phyloP scores from a whole-genome alignment of 2,113 vertebrate genomes.

The Athene noctua region DNA sequence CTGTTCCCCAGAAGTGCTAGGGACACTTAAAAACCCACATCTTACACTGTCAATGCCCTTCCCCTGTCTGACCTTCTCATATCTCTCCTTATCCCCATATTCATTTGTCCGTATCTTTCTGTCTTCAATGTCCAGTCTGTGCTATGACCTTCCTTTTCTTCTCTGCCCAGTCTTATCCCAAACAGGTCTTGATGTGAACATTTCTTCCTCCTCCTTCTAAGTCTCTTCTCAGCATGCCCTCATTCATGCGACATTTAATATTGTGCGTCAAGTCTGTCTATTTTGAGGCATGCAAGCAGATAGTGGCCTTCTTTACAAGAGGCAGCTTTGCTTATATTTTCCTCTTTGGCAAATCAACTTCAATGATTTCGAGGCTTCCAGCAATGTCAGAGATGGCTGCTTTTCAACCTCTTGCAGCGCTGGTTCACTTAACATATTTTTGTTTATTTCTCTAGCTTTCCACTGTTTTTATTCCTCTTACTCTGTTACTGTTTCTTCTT shows the following conservation, averaged over 20 bases:
- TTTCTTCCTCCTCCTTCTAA: background rate
- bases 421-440: background rate
- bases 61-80: background rate
- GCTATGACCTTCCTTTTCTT: background rate
- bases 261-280: background rate
- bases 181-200: fast-evolving
- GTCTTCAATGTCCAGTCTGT: background rate
- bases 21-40: fast-evolving
- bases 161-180: background rate
- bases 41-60: background rate
- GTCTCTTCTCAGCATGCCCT: background rate
- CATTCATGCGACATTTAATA: background rate
- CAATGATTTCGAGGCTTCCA: background rate
- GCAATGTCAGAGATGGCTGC: background rate
- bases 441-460: background rate
- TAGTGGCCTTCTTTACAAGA: background rate
- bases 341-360: background rate
- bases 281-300: background rate
- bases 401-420: background rate
- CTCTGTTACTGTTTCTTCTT: background rate
- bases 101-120: background rate
- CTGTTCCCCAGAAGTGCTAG: background rate
- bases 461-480: background rate
- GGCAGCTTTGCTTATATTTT: background rate
- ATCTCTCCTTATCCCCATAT: background rate